Conservation (phyloP, 35 echinoderm and acorn worm species). For the Ptychodera flava region DNA sequence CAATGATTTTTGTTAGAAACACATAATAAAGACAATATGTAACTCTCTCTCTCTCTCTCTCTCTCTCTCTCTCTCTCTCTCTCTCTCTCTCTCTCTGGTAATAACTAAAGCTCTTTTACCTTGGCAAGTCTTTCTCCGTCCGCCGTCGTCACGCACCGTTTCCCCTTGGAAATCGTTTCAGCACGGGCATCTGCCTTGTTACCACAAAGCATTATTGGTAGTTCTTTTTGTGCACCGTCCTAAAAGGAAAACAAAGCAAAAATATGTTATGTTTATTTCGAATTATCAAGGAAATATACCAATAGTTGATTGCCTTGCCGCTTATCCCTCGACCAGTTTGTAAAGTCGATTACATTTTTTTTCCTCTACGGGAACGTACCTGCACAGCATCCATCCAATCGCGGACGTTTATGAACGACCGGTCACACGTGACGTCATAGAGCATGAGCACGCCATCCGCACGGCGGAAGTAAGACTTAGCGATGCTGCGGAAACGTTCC, state of each 20-base stretch:
- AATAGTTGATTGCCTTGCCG: too few species aligned
- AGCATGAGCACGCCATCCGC: constrained; percentile 90
- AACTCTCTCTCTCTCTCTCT: too few species aligned
- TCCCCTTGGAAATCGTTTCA: constrained; percentile 43
- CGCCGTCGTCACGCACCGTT: constrained; percentile 67
- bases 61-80: too few species aligned
- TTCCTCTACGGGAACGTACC: constrained; percentile 33
- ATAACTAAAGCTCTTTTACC: too few species aligned
- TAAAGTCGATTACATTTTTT: too few species aligned
- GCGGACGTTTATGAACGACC: constrained; percentile 97
- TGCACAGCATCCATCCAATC: constrained; percentile 99
- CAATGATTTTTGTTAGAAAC: too few species aligned
- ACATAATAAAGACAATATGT: too few species aligned
- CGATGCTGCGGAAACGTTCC: constrained; percentile 86
- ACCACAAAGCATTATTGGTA: constrained; percentile 88
- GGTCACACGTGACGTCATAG: constrained; percentile 83
- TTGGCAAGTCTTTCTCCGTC: constrained; percentile 79
- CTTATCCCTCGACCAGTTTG: too few species aligned
- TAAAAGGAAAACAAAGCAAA: constrained; percentile 7
- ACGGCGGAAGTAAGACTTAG: constrained; percentile 95
- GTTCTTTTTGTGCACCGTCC: constrained; percentile 78
- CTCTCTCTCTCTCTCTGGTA: too few species aligned
- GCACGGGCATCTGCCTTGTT: constrained; percentile 77
- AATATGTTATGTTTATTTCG: not conserved
- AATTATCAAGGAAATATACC: too few species aligned